Conservation (phyloP, 2,797 vertebrate species). For the Danio tinwini region DNA sequence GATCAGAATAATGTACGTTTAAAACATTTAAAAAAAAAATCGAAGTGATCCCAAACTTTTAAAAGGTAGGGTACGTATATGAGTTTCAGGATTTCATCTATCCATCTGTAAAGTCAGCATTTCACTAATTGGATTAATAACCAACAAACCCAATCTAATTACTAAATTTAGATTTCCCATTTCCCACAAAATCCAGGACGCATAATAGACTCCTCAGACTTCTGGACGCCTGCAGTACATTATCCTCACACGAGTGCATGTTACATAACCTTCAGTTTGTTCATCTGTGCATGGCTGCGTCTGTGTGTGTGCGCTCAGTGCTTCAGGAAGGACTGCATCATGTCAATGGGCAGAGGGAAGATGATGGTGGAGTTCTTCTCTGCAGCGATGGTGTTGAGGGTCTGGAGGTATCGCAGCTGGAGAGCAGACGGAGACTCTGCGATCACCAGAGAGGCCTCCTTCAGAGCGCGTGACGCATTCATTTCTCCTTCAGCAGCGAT, state of each 20-base stretch:
- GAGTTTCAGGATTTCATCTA: no score
- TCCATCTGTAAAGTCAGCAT: no score
- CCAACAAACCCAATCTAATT: background rate
- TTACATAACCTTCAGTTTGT: conserved; percentile 23
- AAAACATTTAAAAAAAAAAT: no score
- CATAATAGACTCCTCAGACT: conserved; percentile 3
- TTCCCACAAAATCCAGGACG: no score
- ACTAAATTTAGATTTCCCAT: no score
- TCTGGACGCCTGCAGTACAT: background rate
- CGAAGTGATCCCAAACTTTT: no score
- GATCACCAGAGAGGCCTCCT: conserved; percentile 94
- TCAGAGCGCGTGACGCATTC: conserved; percentile 93
- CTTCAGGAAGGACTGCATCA: conserved; percentile 83
- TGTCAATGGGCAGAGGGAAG: conserved; percentile 92
- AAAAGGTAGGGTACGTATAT: no score
- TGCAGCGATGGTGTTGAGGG: conserved; percentile 92
- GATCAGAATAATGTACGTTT: no score
- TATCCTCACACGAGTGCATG: conserved; percentile 13
- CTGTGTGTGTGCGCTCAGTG: conserved; percentile 50
- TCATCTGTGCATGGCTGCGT: background rate
- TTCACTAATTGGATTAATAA: background rate
- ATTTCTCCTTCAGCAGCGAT: conserved; percentile 96
- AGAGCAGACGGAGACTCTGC: conserved; percentile 91
- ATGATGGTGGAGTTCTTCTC: conserved; percentile 98
- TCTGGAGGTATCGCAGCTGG: conserved; percentile 96